Evolutionary conservation across 2,888 invertebrate genomes (phyloP), one percentile per base, ranked within the genome.

Genomic region (Noctua fimbriata): DNA sequence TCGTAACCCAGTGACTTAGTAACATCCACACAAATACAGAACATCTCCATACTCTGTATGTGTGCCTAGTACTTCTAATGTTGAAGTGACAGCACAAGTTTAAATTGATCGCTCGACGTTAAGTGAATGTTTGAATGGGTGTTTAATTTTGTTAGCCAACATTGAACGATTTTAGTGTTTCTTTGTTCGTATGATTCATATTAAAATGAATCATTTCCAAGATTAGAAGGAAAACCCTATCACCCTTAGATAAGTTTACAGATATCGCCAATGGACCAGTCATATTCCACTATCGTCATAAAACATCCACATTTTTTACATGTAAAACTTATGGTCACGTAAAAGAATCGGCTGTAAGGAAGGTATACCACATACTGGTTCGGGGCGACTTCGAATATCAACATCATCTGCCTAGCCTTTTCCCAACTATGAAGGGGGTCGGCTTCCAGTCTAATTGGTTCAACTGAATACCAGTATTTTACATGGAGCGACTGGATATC

Each of bases 1-100:
- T 84, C 32, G 14, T 76, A 69, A 85, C 81, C 80, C 58, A 73
- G 44, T 82, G 69, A 70, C 85, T 79, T 36, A 36, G 67, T 72
- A 28, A 49, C 6, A 52, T 58, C n/a, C 14, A 58, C 32, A 32
- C 63, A 63, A 32, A 63, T 18, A 32, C 63, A 63, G 63, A 63
- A 32, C 28, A 67, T 52, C 44, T 84, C 24, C 65, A 49, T 10
- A 70, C 36, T 12, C 28, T 75, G 32, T 69, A 16, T 83, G 49
- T n/a, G 58, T 36, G 49, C 71, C 70, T 83, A 9, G 83, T 74
- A 84, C 1, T 55, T 55, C 16, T 28, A 72, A 72, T 10, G 16
- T 55, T 60, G 28, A 67, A 85, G 41, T 71, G 63, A 44, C 63
- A 41, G 67, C 7, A 55, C 49, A 85, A 82, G 70, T 83, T 79